phyloP scores from a whole-genome alignment of 2,113 vertebrate species.

The Tamias sibiricus region DNA sequence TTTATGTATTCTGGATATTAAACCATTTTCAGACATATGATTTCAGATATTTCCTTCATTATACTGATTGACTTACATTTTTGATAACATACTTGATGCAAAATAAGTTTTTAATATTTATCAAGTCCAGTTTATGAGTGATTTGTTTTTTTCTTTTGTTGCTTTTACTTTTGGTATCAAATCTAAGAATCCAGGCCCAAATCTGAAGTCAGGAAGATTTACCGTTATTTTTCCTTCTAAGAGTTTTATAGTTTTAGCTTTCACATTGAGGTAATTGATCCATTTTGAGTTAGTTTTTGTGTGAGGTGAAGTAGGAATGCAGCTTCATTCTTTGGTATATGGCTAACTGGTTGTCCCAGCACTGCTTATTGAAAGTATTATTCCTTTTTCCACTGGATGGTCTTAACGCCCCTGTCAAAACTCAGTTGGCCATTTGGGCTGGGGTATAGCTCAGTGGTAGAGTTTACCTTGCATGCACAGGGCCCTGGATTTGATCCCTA shows the following conservation, averaged over 20 bases:
- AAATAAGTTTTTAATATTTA: neutral
- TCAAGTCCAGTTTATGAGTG: neutral
- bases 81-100: neutral
- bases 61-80: neutral
- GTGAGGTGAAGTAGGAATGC: neutral
- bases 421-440: neutral
- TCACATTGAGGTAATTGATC: neutral
- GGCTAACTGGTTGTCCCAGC: neutral
- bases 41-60: conserved; percentile 14
- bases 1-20: neutral
- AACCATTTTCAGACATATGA: neutral
- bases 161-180: conserved; percentile 8
- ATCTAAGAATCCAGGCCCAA: neutral
- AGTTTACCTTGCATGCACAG: neutral
- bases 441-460: neutral
- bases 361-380: neutral
- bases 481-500: neutral
- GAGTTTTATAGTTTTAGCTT: neutral
- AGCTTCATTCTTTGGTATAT: neutral
- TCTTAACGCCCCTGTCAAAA: neutral
- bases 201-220: neutral
- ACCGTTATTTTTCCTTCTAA: neutral
- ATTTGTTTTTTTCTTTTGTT: neutral
- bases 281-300: neutral
- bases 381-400: neutral